These are phyloP conservation scores for Spinus pinus DNA, from an alignment of 2,797 vertebrate genomes.

Conservation along the genomic window DNA sequence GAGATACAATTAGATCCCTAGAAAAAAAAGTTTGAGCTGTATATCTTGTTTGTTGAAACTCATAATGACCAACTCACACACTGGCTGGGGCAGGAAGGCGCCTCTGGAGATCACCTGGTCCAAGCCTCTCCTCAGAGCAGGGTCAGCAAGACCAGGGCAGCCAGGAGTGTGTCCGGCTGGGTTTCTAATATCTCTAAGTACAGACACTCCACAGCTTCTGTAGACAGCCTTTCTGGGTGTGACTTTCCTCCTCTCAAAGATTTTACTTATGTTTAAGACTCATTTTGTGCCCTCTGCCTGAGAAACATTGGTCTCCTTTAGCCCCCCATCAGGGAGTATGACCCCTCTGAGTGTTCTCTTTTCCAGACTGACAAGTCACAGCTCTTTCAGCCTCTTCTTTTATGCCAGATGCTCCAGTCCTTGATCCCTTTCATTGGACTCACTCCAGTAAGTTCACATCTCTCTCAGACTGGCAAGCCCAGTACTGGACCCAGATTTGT, in stretches of 20 bases:
- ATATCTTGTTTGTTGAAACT: not conserved
- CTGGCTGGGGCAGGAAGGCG: not conserved
- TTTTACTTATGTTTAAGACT: not conserved
- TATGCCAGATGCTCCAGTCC: not conserved
- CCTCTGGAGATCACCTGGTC: not conserved
- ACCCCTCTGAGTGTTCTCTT: not conserved
- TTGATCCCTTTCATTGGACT: not conserved
- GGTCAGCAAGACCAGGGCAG: not conserved
- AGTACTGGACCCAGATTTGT: not conserved
- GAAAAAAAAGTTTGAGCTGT: not conserved
- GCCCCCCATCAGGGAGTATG: not conserved
- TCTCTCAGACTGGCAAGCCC: not conserved
- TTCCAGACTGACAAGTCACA: not conserved
- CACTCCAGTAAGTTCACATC: fast-evolving
- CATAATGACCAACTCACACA: not conserved
- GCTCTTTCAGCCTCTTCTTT: not conserved
- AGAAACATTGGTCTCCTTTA: not conserved
- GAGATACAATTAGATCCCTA: not conserved
- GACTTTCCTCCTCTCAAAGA: not conserved
- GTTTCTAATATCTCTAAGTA: not conserved
- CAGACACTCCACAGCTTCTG: not conserved
- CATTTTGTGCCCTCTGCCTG: not conserved
- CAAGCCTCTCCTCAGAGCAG: not conserved
- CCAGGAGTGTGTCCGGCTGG: not conserved
- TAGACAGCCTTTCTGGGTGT: not conserved